Evolutionary conservation across 2,113 vertebrate species (phyloP).

Genomic region (Chlorodrepanis virens): DNA sequence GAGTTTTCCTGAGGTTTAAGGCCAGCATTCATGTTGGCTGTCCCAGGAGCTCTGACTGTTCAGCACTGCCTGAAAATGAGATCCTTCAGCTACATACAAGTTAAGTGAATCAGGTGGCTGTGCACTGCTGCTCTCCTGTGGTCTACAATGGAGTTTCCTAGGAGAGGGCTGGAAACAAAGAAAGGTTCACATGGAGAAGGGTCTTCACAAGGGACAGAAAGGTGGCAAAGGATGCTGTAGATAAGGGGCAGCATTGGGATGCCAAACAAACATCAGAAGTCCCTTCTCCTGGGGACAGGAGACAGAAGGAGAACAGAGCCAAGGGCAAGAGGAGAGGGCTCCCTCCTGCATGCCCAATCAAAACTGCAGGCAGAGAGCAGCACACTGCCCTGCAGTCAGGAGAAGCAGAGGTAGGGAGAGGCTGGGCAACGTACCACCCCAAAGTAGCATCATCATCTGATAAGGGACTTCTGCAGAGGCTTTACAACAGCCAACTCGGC

Average conservation of each 20-base stretch:
- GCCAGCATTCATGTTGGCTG: neutral
- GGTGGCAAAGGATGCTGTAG: neutral
- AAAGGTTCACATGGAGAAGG: neutral
- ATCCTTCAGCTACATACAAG: neutral
- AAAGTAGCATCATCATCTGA: neutral
- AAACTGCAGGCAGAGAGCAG: neutral
- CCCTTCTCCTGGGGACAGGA: neutral
- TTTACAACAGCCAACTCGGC: neutral
- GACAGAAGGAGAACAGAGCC: neutral
- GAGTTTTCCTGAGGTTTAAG: neutral
- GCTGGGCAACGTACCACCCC: neutral
- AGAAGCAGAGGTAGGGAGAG: neutral
- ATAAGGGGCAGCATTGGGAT: neutral
- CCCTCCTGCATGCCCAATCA: neutral
- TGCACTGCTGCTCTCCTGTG: slow-evolving; percentile 40
- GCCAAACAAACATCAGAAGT: neutral
- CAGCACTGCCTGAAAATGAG: neutral
- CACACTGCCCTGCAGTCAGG: rapidly evolving
- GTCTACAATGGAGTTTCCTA: neutral
- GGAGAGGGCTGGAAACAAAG: neutral
- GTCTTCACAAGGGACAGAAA: neutral
- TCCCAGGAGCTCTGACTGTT: neutral
- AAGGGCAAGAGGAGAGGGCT: rapidly evolving
- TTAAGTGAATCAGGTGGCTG: neutral
- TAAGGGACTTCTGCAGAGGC: rapidly evolving